A percentile compares a stretch with the other conserved stretches of the same genome.
These are phyloP conservation scores for Acanthiza pusilla DNA, from an alignment of 2,797 vertebrate species.

Conservation along the genomic window DNA sequence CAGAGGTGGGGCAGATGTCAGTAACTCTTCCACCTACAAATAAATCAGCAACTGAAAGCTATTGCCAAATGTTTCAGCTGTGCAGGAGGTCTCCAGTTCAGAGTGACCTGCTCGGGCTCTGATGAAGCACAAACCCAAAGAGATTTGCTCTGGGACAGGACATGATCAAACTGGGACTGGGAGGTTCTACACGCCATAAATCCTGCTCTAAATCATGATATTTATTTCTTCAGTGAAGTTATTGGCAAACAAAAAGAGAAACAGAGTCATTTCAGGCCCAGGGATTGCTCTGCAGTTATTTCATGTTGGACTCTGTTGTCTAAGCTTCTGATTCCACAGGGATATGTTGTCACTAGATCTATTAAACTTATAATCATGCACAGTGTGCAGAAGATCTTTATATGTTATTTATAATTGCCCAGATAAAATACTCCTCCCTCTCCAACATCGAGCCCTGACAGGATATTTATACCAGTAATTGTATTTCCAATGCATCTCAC, in stretches of 20 bases:
- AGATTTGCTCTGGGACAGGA: not conserved
- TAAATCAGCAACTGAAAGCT: not conserved
- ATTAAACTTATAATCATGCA: not conserved
- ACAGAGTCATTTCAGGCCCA: not conserved
- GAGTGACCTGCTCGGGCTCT: not conserved
- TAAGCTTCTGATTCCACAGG: not conserved
- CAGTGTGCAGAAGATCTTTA: not conserved
- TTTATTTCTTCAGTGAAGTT: not conserved
- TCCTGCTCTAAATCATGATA: not conserved
- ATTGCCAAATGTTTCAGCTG: not conserved
- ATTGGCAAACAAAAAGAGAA: not conserved
- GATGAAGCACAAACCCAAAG: not conserved
- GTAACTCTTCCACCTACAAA: not conserved
- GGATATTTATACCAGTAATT: not conserved
- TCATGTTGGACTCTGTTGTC: not conserved
- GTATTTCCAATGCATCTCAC: not conserved
- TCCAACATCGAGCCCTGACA: not conserved
- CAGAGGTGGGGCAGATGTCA: not conserved
- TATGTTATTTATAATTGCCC: not conserved
- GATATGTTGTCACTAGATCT: not conserved
- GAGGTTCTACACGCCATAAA: not conserved
- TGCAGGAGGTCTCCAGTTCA: not conserved
- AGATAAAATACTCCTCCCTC: not conserved
- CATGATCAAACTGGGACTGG: not conserved
- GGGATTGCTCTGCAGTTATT: not conserved